Evolutionary conservation across 1,140 invertebrate genomes (phyloP).

Genomic region (Triops cancriformis): DNA sequence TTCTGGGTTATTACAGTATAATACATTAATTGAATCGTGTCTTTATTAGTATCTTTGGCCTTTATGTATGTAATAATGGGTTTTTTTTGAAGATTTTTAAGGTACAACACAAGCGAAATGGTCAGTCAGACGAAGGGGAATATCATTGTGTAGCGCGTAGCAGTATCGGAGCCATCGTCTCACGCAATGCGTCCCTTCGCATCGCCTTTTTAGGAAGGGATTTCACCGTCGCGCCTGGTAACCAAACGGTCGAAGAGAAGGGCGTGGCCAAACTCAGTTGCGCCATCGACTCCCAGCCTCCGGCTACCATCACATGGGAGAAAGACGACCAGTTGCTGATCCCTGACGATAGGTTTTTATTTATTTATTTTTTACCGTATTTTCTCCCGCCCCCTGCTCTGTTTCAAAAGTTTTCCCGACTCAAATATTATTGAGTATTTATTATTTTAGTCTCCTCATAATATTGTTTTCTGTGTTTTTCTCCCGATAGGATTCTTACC

Average conservation of each 20-base stretch:
- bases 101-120: conserved; percentile 30
- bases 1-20: neutral
- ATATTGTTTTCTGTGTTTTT: no score
- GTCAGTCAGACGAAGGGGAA: conserved; percentile 36
- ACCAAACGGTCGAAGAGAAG: conserved; percentile 42
- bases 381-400: no score
- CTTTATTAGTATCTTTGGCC: neutral
- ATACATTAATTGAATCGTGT: neutral
- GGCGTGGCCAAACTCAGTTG: conserved; percentile 46
- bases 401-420: no score
- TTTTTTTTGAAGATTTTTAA: conserved; percentile 21
- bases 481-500: conserved; percentile 40
- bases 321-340: conserved; percentile 36
- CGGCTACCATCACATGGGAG: conserved; percentile 46
- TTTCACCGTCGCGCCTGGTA: conserved; percentile 43
- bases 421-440: no score
- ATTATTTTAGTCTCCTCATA: no score
- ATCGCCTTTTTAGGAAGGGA: conserved; percentile 42
- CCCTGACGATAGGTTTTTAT: neutral
- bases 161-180: conserved; percentile 38
- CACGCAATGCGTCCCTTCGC: conserved; percentile 37
- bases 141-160: conserved; percentile 40
- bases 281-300: conserved; percentile 47
- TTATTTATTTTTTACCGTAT: no score
- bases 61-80: neutral